These are phyloP conservation scores for Drosophila tristis DNA, from an alignment of 1,140 invertebrate genomes.

Conservation along the genomic window DNA sequence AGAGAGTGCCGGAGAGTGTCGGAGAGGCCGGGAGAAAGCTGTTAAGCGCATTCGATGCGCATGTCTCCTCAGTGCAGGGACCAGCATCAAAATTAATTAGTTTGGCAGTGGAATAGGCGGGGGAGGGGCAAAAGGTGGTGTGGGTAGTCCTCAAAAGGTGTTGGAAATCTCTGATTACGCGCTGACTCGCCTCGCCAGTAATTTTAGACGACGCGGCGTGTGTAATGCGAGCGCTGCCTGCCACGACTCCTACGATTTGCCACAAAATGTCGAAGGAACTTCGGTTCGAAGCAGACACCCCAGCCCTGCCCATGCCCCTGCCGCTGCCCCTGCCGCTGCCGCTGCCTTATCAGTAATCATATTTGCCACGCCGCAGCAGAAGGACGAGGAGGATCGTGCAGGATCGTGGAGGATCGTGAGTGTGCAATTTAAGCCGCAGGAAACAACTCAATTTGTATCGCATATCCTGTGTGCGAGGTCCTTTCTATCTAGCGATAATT, in stretches of 20 bases:
- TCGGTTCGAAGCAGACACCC: background rate
- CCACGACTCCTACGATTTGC: conserved; percentile 34
- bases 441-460: conserved; percentile 74
- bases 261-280: conserved; percentile 22
- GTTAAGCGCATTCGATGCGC: conserved; percentile 75
- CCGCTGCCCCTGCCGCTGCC: background rate
- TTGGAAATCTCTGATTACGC: conserved; percentile 79
- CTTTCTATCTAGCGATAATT: conserved; percentile 26
- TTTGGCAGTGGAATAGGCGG: conserved; percentile 25
- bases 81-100: conserved; percentile 63
- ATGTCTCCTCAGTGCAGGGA: conserved; percentile 37
- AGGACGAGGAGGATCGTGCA: background rate
- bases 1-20: conserved; percentile 6
- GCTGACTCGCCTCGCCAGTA: conserved; percentile 36
- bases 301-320: too few species aligned
- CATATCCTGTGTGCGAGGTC: conserved; percentile 65
- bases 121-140: too few species aligned
- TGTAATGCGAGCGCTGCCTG: conserved; percentile 55
- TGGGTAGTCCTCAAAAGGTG: conserved; percentile 52
- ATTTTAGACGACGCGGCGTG: conserved; percentile 54
- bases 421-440: conserved; percentile 70
- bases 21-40: conserved; percentile 50
- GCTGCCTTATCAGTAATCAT: conserved; percentile 73
- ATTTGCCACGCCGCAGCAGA: conserved; percentile 60
- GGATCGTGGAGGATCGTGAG: conserved; percentile 43